Evolutionary conservation across 2,797 vertebrate species (phyloP).

Genomic region (Crenichthys baileyi): DNA sequence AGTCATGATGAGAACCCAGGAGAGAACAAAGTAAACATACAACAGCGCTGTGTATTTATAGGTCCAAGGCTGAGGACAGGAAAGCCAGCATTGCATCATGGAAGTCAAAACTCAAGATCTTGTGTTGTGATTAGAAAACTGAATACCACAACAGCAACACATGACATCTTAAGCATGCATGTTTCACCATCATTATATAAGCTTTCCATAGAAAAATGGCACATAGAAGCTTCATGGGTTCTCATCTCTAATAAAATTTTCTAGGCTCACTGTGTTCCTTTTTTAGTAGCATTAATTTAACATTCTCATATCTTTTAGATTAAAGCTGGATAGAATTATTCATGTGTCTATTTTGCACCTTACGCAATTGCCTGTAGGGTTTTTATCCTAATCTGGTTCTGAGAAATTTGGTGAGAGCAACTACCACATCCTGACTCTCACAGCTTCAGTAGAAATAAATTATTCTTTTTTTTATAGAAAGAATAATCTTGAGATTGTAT

Average conservation of each 20-base stretch:
- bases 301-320: not conserved
- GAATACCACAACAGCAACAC: not conserved
- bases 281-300: not conserved
- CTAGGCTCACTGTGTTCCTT: not conserved
- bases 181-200: not conserved
- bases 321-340: too few relatives aligned
- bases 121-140: conserved; percentile 43
- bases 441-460: not conserved
- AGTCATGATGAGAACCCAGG: conserved; percentile 59
- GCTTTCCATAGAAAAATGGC: not conserved
- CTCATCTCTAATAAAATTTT: not conserved
- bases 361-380: not conserved
- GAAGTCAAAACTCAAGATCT: conserved; percentile 26
- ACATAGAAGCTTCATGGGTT: not conserved
- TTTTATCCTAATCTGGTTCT: not conserved
- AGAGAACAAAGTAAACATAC: not conserved
- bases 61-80: conserved; percentile 71
- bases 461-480: conserved; percentile 38
- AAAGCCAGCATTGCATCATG: conserved; percentile 55
- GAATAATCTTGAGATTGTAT: conserved; percentile 50
- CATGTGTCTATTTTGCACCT: not conserved
- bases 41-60: conserved; percentile 17
- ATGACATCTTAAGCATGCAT: not conserved
- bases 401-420: not conserved
- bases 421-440: not conserved